These are phyloP conservation scores for Hydrozoanthus tunicans DNA, from an alignment of 64 coral and sea anemone species.

Conservation along the genomic window DNA sequence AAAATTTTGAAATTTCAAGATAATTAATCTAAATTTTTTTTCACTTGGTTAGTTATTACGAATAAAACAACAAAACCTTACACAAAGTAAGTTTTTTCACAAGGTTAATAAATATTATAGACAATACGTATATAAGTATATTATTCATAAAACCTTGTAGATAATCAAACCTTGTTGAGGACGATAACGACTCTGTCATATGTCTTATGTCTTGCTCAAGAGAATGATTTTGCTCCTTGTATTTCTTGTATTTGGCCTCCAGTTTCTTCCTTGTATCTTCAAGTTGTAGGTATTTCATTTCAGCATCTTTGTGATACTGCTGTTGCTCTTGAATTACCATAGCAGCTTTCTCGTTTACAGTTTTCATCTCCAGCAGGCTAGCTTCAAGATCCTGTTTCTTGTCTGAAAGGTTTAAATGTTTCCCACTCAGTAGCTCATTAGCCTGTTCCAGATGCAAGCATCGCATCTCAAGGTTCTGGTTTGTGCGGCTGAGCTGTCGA, in stretches of 20 bases:
- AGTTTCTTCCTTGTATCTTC: constrained; percentile 65
- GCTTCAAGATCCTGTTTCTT: constrained; percentile 56
- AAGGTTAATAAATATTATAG: too few species aligned
- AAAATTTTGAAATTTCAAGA: too few species aligned
- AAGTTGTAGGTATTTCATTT: constrained; percentile 58
- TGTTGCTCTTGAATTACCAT: constrained; percentile 68
- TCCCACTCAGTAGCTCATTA: constrained; percentile 23
- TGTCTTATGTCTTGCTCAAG: constrained; percentile 69
- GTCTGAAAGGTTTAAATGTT: constrained; percentile 57
- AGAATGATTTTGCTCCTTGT: constrained; percentile 70
- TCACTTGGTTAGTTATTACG: too few species aligned
- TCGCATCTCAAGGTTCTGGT: constrained; percentile 81
- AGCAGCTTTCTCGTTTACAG: constrained; percentile 63
- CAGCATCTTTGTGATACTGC: constrained; percentile 66
- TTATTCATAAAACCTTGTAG: too few species aligned
- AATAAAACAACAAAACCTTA: too few species aligned
- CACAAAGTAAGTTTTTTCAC: too few species aligned
- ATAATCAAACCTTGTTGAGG: constrained; percentile 64
- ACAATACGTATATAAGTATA: too few species aligned
- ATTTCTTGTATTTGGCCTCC: constrained; percentile 74
- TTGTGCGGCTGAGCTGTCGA: constrained; percentile 67
- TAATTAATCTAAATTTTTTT: too few species aligned
- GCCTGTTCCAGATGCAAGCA: constrained; percentile 78
- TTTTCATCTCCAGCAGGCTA: constrained; percentile 55
- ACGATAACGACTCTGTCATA: constrained; percentile 54